Evolutionary conservation across 2,797 vertebrate species (phyloP), one percentile per base, ranked within the genome.

Genomic region (Peromyscus attwateri): DNA sequence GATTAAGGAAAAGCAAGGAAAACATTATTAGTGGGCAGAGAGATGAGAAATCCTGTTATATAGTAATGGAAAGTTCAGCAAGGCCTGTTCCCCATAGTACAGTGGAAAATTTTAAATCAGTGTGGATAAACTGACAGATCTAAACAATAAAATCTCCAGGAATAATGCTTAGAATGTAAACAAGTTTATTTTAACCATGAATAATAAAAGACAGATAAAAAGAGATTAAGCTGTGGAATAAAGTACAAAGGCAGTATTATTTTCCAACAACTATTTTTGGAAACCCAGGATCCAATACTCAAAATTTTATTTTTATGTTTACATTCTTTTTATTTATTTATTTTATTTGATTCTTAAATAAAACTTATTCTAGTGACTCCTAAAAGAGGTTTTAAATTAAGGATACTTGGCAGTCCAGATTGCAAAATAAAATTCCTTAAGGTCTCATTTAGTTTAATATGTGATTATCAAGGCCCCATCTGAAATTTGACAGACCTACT

Each of bases 361-460:
- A 73, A 75, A 62, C 29, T 43, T 76, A 49, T 73, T 93, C 43
- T 37, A 76, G 27, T 60, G 11, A 52, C 14, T 43, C 23, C 27
- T 17, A 93, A 23, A 80, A 52, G 92, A 92, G 6, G 60, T 89
- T 82, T 83, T 64, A 89, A 89, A 62, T n/a, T 83, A 92, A 87
- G 37, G 27, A 71, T 37, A 9, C 84, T 70, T 7, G 4, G 31
- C 29, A 31, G 11, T 62, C 60, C 31, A 89, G 1, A 17, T 31
- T 62, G 3, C 23, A 55, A 57, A 87, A 57, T 62, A 52, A 70
- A 40, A 75, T 4, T 3, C 16, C 19, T 87, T 81, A 81, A 85
- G 31, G 17, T 52, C 6, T 75, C 10, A 83, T 23, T 77, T 13
- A 27, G 0, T 70, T 70, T 71, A 49, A 77, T 43, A 27, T 83